Conservation (phyloP, 2,113 vertebrate species). For the Dermatemys mawii region DNA sequence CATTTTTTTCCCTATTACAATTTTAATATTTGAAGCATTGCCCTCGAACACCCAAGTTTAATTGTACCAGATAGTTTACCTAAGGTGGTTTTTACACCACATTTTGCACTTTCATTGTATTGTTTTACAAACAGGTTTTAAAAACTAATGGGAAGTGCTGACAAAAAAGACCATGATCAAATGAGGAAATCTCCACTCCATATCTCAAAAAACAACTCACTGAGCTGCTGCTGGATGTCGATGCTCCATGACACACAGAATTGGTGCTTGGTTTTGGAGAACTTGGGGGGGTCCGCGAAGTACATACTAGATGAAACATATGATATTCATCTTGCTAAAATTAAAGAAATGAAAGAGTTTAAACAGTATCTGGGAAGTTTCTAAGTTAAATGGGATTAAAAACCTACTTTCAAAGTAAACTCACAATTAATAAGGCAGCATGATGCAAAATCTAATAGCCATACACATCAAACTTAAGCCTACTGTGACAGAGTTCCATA, state of each 20-base stretch:
- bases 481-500: neutral
- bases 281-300: slow-evolving; percentile 83
- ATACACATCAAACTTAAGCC: neutral
- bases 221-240: slow-evolving; percentile 75
- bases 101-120: neutral
- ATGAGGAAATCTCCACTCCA: neutral
- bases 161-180: neutral
- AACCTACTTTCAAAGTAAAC: neutral
- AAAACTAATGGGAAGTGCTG: neutral
- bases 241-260: slow-evolving; percentile 62
- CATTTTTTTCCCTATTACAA: neutral
- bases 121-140: neutral
- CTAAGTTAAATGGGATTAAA: neutral
- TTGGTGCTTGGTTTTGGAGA: slow-evolving; percentile 78
- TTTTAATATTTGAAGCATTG: neutral
- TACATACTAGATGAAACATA: slow-evolving; percentile 87
- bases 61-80: neutral
- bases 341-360: slow-evolving; percentile 63
- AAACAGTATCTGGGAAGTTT: slow-evolving; percentile 14
- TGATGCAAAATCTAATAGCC: neutral
- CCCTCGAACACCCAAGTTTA: neutral
- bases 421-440: neutral
- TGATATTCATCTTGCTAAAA: slow-evolving; percentile 88
- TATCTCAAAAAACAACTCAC: slow-evolving; percentile 73
- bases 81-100: neutral